phyloP scores from a whole-genome alignment of 2,888 invertebrate species.

The Clivina fossor region DNA sequence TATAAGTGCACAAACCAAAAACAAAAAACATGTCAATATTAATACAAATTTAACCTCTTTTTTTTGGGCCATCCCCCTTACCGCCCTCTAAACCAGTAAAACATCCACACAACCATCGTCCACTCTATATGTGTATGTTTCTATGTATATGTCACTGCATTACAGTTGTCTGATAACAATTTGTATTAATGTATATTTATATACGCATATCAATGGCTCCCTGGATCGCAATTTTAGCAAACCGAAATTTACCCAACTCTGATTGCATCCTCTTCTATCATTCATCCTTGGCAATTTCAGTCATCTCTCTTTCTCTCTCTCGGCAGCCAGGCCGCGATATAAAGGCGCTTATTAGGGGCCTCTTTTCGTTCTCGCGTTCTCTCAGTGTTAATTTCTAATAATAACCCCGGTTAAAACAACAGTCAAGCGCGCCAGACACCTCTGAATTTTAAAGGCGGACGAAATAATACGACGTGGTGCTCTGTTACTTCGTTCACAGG shows the following conservation, averaged over 20 bases:
- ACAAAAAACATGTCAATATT: no score
- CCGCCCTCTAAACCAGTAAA: no score
- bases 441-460: constrained; percentile 29
- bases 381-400: constrained; percentile 30
- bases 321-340: no score
- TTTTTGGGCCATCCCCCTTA: no score
- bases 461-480: constrained; percentile 25
- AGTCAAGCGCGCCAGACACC: constrained; percentile 26
- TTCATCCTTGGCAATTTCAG: not conserved
- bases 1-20: no score
- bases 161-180: constrained; percentile 43
- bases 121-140: no score
- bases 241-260: constrained; percentile 39
- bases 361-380: constrained; percentile 31
- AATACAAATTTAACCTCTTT: no score
- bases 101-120: no score
- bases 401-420: no score
- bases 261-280: constrained; percentile 16
- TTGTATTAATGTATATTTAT: constrained; percentile 53
- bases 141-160: no score
- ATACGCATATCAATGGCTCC: constrained; percentile 52
- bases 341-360: constrained; percentile 31
- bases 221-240: constrained; percentile 46
- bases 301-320: constrained; percentile 11
- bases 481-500: constrained; percentile 16